Evolutionary conservation across 1,140 invertebrate genomes (phyloP), one percentile per base, ranked within the genome.

Genomic region (Drosophila eugracilis): DNA sequence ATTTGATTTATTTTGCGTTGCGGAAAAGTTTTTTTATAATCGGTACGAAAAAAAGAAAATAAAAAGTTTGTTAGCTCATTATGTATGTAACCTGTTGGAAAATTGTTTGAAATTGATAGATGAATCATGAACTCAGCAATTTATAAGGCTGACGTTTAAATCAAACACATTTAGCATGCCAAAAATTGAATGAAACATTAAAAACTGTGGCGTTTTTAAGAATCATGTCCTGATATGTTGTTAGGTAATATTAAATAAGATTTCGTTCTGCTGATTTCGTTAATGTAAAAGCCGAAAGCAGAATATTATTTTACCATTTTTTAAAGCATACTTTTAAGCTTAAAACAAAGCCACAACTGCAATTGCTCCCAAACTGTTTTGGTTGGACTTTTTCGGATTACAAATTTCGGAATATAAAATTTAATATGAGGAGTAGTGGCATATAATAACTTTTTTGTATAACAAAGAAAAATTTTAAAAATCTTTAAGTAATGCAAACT

Each of bases 1-100:
- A 85, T 86, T 84, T 85, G 80, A 85, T 85, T 84, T 80, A 76
- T 80, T 85, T 76, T 47, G 52, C 58, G 63, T 36, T 19, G 49
- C 42, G 36, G n/a, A 42, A 49, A 69, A 65, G 44, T 48, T 49
- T 37, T 28, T 26, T 12, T 53, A 45, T 26, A 39, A 21, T 12
- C n/a, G 30, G 30, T 17, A 22, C 15, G n/a, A 57, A 30, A n/a
- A 17, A 62, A 22, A 63, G 37, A 26, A n/a, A 28, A 17, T 14
- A 36, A 30, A 37, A 30, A 34, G 28, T 39, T 28, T 34, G 32
- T 50, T 10, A 19, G 17, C 26, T 37, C 10, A 24, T 57, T 52
- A 14, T 28, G 60, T 48, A 14, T 12, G 14, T 24, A 32, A 26
- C 28, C 19, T 41, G 30, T 39, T 22, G n/a, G 24, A 1, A 32